Evolutionary conservation across 2,797 vertebrate species (phyloP).

Genomic region (Adelosebastes latens): DNA sequence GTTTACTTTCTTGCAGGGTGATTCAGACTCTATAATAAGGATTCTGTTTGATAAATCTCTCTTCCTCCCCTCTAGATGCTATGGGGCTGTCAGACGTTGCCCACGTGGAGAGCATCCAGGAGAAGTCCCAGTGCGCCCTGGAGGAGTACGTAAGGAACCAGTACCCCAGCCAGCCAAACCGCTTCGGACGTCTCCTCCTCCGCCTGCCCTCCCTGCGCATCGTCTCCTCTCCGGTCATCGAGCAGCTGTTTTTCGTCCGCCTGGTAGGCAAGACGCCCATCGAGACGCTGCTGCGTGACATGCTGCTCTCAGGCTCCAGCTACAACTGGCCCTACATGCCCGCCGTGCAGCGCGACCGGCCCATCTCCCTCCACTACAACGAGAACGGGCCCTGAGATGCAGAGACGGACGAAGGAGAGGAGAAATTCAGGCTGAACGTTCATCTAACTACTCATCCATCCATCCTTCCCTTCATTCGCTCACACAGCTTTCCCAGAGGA

Average conservation of each 20-base stretch:
- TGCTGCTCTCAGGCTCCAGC: conserved; percentile 90
- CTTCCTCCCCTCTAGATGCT: conserved; percentile 76
- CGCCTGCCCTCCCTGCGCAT: conserved; percentile 89
- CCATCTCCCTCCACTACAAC: conserved; percentile 86
- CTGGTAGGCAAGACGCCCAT: conserved; percentile 92
- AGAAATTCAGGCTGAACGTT: conserved; percentile 30
- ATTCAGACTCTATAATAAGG: background rate
- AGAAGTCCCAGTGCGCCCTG: conserved; percentile 90
- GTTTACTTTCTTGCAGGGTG: background rate
- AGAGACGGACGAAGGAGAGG: background rate
- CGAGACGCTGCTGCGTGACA: conserved; percentile 90
- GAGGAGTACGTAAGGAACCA: conserved; percentile 91
- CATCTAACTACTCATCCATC: conserved; percentile 20
- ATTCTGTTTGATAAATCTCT: background rate
- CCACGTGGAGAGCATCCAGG: conserved; percentile 90
- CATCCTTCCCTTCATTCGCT: conserved; percentile 25
- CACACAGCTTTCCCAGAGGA: conserved; percentile 47
- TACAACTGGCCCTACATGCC: conserved; percentile 91
- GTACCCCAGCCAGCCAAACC: conserved; percentile 89
- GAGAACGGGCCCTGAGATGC: conserved; percentile 84
- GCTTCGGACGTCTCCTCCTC: conserved; percentile 89
- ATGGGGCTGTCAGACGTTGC: conserved; percentile 89
- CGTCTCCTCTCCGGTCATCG: conserved; percentile 89
- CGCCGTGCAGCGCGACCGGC: conserved; percentile 83
- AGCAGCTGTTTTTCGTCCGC: conserved; percentile 91